phyloP scores from a whole-genome alignment of 2,888 invertebrate genomes.

The Melanostoma mellinum region DNA sequence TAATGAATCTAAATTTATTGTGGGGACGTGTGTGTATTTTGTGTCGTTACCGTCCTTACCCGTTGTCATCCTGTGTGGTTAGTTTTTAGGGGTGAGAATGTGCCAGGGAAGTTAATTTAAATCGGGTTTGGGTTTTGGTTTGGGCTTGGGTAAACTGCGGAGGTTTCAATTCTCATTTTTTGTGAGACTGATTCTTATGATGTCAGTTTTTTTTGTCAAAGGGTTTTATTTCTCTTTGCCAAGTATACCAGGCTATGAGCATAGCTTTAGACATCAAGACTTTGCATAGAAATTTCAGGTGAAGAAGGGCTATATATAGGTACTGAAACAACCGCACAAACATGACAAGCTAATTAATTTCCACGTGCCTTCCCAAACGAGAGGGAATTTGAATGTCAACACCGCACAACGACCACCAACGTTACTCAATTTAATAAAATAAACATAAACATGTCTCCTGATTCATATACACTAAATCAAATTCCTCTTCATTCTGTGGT shows the following conservation, averaged over 20 bases:
- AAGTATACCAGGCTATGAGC: background rate
- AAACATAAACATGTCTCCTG: slow-evolving; percentile 13
- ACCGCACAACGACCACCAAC: slow-evolving; percentile 19
- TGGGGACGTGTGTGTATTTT: slow-evolving; percentile 61
- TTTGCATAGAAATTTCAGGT: background rate
- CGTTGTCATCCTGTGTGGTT: slow-evolving; percentile 37
- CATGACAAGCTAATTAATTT: slow-evolving; percentile 18
- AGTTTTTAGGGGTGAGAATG: slow-evolving; percentile 40
- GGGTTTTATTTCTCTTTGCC: background rate
- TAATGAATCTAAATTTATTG: slow-evolving; percentile 73
- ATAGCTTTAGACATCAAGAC: background rate
- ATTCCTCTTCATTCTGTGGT: slow-evolving; percentile 17
- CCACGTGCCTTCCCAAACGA: background rate
- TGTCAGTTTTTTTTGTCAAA: background rate
- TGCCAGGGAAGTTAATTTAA: slow-evolving; percentile 60
- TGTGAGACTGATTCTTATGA: slow-evolving; percentile 9
- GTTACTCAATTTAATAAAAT: slow-evolving; percentile 22
- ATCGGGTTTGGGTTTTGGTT: slow-evolving; percentile 8
- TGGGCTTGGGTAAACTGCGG: slow-evolving; percentile 22
- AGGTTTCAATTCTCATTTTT: slow-evolving; percentile 8
- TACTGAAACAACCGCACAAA: slow-evolving; percentile 9
- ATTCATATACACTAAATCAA: background rate
- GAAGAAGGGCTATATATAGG: background rate
- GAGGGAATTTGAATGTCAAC: background rate
- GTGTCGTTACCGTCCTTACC: slow-evolving; percentile 36